Base-by-base conservation (phyloP, 2,888 invertebrate species). In the Dioctria rufipes region DNA sequence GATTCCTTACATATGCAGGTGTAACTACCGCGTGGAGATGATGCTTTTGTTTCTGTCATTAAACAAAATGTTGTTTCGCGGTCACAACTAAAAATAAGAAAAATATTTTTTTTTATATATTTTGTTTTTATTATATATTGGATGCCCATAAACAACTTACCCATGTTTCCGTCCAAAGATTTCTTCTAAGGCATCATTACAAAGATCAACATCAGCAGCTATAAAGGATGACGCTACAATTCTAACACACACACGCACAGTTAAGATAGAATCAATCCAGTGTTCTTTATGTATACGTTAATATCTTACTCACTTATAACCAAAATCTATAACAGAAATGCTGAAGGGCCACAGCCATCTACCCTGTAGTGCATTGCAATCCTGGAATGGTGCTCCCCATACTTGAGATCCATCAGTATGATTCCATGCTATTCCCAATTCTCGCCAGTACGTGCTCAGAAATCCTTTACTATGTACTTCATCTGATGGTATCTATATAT, bases 101-200 rank as follows among this genome's bases (percentile, higher is more conserved):
- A 43, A 61, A 46, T 9, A 43, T 11, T 61, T 61, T 60, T 3
- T 77, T 42, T 46, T 3, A 42, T 13, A 25, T 5, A 5, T 61
- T 77, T 3, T 39, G 25, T 3, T 61, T 25, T 25, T 25, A 25
- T 25, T 25, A 25, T 25, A 25, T 25, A 1, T 25, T 25, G 25
- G 25, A 25, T 25, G 25, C 25, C 25, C 25, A 25, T 25, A 25
- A 25, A 25, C 63, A 46, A 58, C 37, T 69, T 11, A 93, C 86
- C 90, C 90, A 86, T 93, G 92, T n/a, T 90, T 90, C 42, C 92
- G 92, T 49, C 93, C 93, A 85, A 95, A 92, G 86, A 94, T 91
- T 81, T 93, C 92, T 84, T 92, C 90, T 87, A 94, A 91, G 43
- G 91, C 90, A 82, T 92, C 92, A 85, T 94, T 94, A 88, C 95